Evolutionary conservation across 2,797 vertebrate genomes (phyloP), one percentile per base, ranked within the genome.

Genomic region (Antrozous pallidus): DNA sequence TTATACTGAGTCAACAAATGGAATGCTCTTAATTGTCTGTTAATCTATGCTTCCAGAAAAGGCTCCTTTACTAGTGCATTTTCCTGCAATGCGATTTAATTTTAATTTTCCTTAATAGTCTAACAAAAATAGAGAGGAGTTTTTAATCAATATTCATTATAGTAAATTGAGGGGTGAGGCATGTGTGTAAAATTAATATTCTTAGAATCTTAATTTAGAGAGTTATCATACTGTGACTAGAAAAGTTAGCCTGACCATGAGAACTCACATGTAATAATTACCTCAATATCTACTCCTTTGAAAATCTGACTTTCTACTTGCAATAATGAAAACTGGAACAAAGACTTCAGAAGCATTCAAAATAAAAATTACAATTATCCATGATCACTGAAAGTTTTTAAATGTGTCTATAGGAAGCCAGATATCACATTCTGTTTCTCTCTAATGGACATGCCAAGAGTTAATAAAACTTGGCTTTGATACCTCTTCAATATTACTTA

Each of bases 241-340:
- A 82, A 75, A 79, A 77, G 16, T 54, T 82, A 88, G 82, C 28
- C 8, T 70, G 51, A 70, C 70, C 65, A 78, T 75, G n/a, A 91
- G 42, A 74, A 8, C n/a, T 70, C 3, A 26, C 5, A 1, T 20
- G 0, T 86, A 85, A 89, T 78, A 85, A 88, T 47, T 49, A 77
- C 6, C 16, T 93, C 14, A 71, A 1, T 61, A 63, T 49, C 26
- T 47, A 6, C 9, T 67, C 16, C 10, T 54, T 73, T 71, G 56
- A 90, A 94, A 73, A 54, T 87, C 26, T 78, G 54, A 47, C n/a
- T 91, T 84, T 82, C 28, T 85, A 45, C 26, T 88, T 95, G 7
- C 1, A 95, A 74, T 75, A 56, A 69, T 65, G 85, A 88, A 93
- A 86, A 36, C 9, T 3, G 71, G 24, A 77, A 6, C 20, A 81